phyloP scores from a whole-genome alignment of 1,140 invertebrate genomes.

The Polypedilum vanderplanki region DNA sequence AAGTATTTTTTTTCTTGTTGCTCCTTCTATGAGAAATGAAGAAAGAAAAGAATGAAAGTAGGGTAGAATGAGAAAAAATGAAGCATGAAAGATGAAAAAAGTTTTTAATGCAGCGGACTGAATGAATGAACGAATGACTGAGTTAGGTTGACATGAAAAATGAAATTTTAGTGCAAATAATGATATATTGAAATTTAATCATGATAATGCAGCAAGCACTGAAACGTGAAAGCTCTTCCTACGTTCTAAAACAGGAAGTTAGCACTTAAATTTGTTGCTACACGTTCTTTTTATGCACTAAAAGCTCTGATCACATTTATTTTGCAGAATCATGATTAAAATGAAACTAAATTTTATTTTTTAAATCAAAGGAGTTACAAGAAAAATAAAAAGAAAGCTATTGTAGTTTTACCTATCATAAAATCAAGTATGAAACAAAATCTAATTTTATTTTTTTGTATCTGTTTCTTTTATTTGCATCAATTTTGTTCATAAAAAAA shows the following conservation, averaged over 20 bases:
- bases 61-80: not conserved
- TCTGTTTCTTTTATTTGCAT: not conserved
- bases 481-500: not conserved
- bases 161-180: slow-evolving; percentile 19
- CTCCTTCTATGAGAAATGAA: not conserved
- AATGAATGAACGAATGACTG: not conserved
- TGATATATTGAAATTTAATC: slow-evolving; percentile 15
- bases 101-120: not conserved
- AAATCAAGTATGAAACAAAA: not conserved
- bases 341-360: not conserved
- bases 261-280: not conserved
- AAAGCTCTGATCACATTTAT: not conserved
- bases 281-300: not conserved
- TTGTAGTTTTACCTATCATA: not conserved
- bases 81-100: not conserved
- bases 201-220: not conserved
- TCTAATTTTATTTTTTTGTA: not conserved
- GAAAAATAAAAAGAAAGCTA: not conserved
- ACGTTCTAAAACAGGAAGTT: not conserved
- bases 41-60: not conserved
- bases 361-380: not conserved
- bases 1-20: not conserved
- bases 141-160: not conserved
- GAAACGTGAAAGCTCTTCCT: not conserved
- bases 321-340: not conserved